Conservation (phyloP, 2,797 vertebrate species). For the Hoplostethus mediterraneus region DNA sequence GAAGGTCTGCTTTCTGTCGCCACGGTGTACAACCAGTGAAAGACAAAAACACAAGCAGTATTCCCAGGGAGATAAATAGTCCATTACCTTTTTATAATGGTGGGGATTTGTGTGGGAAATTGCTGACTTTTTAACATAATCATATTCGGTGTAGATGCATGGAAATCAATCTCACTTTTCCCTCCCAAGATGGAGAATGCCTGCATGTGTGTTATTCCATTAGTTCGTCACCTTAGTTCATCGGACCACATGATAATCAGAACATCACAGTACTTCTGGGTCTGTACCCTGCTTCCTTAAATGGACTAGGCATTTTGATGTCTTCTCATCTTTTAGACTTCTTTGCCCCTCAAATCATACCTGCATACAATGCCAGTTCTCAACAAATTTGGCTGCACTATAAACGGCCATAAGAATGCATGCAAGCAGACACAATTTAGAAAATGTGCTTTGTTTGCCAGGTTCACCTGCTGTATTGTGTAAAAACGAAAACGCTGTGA, state of each 20-base stretch:
- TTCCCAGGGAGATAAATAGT: not conserved
- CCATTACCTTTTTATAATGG: not conserved
- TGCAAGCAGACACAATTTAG: constrained; percentile 12
- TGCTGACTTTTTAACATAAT: not conserved
- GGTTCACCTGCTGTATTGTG: not conserved
- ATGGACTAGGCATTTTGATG: too few species aligned
- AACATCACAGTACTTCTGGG: not conserved
- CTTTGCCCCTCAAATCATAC: too few species aligned
- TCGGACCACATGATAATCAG: too few species aligned
- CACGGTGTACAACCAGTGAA: not conserved
- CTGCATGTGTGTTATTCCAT: constrained; percentile 7
- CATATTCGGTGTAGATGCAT: not conserved
- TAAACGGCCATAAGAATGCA: not conserved
- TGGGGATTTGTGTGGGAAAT: not conserved
- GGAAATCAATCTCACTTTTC: not conserved
- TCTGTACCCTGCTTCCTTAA: too few species aligned
- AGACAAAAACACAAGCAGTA: not conserved
- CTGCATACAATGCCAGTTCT: too few species aligned
- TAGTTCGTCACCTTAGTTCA: not conserved
- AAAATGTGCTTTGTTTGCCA: not conserved
- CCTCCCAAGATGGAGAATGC: not conserved
- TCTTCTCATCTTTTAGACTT: not conserved
- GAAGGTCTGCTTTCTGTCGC: not conserved
- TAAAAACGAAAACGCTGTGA: not conserved
- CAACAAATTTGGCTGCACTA: not conserved